Evolutionary conservation across 2,797 vertebrate genomes (phyloP).

Genomic region (Hybognathus amarus): DNA sequence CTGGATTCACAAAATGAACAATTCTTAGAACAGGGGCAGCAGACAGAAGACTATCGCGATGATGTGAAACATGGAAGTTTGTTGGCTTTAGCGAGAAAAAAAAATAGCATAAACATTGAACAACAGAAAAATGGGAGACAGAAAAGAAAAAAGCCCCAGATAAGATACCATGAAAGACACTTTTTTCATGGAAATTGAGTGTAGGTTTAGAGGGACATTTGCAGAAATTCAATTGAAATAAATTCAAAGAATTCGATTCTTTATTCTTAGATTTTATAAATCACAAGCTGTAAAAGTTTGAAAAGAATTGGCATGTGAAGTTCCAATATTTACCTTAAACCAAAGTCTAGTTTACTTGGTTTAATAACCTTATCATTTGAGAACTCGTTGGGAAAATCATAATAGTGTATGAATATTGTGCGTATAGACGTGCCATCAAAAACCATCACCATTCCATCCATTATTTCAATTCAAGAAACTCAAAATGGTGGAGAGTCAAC

Average conservation of each 20-base stretch:
- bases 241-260: not conserved
- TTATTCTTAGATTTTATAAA: not conserved
- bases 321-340: not conserved
- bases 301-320: not conserved
- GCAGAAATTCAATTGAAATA: not conserved
- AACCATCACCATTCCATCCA: not conserved
- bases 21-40: conserved; percentile 30
- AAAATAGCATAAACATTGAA: not conserved
- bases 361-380: not conserved
- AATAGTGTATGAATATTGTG: conserved; percentile 7
- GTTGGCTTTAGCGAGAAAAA: not conserved
- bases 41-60: not conserved
- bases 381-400: not conserved
- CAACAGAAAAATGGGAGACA: not conserved
- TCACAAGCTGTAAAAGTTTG: not conserved
- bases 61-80: conserved; percentile 26
- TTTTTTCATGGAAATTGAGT: not conserved
- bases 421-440: not conserved
- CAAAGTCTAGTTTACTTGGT: not conserved
- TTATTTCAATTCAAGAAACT: conserved; percentile 14
- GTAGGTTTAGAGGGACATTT: conserved; percentile 22
- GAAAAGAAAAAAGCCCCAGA: conserved; percentile 1
- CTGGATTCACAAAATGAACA: conserved; percentile 53
- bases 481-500: conserved; percentile 49
- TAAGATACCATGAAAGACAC: conserved; percentile 3